Evolutionary conservation across 1,140 invertebrate species (phyloP).

Genomic region (Thalassaphorura encarpata): DNA sequence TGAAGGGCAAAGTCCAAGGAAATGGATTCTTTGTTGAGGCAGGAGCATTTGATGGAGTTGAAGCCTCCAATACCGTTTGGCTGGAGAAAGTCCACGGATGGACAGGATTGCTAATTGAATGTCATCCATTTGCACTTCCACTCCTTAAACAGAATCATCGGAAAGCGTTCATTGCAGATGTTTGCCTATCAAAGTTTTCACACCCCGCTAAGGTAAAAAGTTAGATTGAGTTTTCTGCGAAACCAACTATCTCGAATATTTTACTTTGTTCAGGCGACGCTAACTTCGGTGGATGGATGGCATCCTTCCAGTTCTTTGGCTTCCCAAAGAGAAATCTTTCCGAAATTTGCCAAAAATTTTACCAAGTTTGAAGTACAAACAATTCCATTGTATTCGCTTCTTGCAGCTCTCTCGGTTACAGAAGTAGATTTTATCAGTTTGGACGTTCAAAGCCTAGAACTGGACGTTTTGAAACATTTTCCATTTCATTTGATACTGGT

Average conservation of each 20-base stretch:
- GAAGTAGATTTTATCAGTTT: neutral
- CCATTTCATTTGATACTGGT: neutral
- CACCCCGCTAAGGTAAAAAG: neutral
- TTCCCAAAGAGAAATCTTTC: neutral
- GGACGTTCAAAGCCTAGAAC: neutral
- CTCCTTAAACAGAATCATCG: slow-evolving; percentile 16
- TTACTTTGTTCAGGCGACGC: too few species aligned
- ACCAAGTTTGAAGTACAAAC: neutral
- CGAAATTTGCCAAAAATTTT: neutral
- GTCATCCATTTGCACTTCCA: slow-evolving; percentile 33
- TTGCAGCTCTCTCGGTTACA: neutral
- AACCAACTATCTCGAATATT: too few species aligned
- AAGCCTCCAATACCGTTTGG: slow-evolving; percentile 36
- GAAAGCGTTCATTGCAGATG: slow-evolving; percentile 7
- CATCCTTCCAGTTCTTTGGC: neutral
- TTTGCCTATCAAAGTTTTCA: neutral
- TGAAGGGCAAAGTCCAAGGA: slow-evolving; percentile 12
- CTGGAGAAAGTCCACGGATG: slow-evolving; percentile 35
- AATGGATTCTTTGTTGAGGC: slow-evolving; percentile 38
- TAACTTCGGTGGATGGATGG: neutral
- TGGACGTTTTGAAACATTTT: neutral
- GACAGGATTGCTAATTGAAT: slow-evolving; percentile 44
- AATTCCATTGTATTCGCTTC: neutral
- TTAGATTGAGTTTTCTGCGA: too few species aligned
- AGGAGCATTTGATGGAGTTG: slow-evolving; percentile 37